Conservation (phyloP, 2,797 vertebrate genomes). For the Bradypodion pumilum region DNA sequence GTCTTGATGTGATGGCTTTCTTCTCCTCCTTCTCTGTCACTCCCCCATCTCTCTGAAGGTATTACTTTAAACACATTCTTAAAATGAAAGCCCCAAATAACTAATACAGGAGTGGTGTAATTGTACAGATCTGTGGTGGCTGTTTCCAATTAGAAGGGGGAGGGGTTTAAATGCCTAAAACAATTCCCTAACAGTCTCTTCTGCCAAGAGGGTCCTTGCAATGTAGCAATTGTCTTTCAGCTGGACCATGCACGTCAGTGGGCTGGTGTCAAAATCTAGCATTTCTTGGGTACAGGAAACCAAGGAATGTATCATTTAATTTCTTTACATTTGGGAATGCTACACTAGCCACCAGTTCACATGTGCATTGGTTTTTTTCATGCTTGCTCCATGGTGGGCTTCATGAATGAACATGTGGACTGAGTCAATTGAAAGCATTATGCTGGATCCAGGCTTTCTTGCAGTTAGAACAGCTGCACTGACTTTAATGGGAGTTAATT, state of each 20-base stretch:
- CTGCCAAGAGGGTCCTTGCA: slow-evolving; percentile 76
- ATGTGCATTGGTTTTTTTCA: no score
- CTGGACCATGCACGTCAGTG: slow-evolving; percentile 14
- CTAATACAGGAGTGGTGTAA: slow-evolving; percentile 49
- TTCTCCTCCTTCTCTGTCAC: slow-evolving; percentile 28
- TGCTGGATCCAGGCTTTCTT: not conserved
- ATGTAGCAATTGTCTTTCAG: slow-evolving; percentile 69
- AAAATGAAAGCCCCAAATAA: slow-evolving; percentile 25
- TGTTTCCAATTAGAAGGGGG: slow-evolving; percentile 4
- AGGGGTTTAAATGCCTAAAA: not conserved
- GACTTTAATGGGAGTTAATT: not conserved
- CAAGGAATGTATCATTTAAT: not conserved
- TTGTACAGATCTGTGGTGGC: slow-evolving; percentile 60
- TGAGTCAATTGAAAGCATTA: not conserved
- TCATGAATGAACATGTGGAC: not conserved
- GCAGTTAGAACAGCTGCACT: not conserved
- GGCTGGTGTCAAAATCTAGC: not conserved
- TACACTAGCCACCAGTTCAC: not conserved
- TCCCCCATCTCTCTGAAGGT: not conserved
- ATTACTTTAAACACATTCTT: slow-evolving; percentile 41
- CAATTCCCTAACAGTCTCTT: slow-evolving; percentile 68
- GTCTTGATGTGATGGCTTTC: slow-evolving; percentile 78
- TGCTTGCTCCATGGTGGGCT: not conserved
- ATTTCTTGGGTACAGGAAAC: not conserved
- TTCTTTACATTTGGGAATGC: not conserved